These are phyloP conservation scores for Aldabrachelys gigantea DNA, from an alignment of 2,113 vertebrate species.

Conservation along the genomic window DNA sequence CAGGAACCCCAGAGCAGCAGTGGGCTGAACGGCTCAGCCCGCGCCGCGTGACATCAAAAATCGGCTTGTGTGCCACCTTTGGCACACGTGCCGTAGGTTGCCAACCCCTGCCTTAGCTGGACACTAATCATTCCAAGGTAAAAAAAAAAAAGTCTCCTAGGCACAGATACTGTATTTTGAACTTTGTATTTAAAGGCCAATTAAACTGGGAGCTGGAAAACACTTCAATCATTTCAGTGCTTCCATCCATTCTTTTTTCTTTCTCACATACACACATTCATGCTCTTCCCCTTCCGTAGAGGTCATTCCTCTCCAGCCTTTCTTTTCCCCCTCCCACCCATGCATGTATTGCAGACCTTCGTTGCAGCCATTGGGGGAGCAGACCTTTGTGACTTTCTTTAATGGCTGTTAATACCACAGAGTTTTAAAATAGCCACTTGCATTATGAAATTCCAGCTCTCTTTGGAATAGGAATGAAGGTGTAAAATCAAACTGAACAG, in stretches of 20 bases:
- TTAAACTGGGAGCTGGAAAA: slow-evolving; percentile 29
- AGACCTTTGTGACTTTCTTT: slow-evolving; percentile 10
- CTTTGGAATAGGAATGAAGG: slow-evolving; percentile 60
- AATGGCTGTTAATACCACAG: slow-evolving; percentile 32
- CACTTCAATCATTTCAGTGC: neutral
- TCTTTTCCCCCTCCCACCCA: neutral
- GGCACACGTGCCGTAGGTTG: too few relatives aligned
- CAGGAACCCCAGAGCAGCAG: too few relatives aligned
- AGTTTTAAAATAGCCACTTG: slow-evolving; percentile 18
- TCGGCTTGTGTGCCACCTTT: too few relatives aligned
- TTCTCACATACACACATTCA: neutral
- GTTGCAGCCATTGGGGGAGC: neutral
- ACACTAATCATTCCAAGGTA: neutral
- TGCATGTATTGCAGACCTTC: neutral
- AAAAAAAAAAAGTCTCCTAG: slow-evolving; percentile 27
- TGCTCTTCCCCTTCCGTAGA: neutral
- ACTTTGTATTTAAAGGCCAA: neutral
- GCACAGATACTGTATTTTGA: slow-evolving; percentile 35
- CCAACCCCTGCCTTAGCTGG: slow-evolving; percentile 2
- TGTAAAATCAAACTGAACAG: neutral
- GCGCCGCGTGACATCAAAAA: too few relatives aligned
- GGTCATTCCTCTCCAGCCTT: neutral
- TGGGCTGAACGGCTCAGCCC: too few relatives aligned
- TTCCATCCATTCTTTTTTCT: neutral
- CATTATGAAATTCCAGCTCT: slow-evolving; percentile 47